Percentiles rank a stretch among this genome's conserved stretches.
Conservation (phyloP, 2,113 vertebrate species). For the Campylorhamphus procurvoides region DNA sequence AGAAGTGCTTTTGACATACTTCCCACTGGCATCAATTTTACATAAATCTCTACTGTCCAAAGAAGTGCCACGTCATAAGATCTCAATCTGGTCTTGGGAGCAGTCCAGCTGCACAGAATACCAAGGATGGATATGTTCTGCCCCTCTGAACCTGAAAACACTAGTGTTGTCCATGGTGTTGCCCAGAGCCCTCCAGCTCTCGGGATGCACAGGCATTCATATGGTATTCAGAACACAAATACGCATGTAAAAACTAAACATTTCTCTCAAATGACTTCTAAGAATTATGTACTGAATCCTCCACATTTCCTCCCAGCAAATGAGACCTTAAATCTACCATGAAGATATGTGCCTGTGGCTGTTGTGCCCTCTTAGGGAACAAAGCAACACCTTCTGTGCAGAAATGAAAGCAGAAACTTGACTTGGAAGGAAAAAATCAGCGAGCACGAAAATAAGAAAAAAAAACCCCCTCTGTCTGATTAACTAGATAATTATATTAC, state of each 20-base stretch:
- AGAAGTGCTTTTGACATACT: neutral
- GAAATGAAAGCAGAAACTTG: neutral
- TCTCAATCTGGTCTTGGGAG: neutral
- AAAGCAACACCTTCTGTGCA: neutral
- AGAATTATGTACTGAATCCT: neutral
- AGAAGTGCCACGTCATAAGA: neutral
- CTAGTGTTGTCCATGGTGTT: rapidly evolving
- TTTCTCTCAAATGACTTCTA: neutral
- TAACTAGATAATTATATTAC: constrained; percentile 4
- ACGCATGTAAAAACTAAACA: neutral
- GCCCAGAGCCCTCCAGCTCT: neutral
- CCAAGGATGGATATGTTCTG: neutral
- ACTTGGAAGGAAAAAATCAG: neutral
- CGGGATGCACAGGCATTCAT: neutral
- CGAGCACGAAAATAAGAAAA: neutral
- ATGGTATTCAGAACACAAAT: neutral
- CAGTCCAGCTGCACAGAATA: neutral
- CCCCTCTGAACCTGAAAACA: neutral
- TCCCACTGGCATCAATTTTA: neutral
- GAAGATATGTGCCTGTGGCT: neutral
- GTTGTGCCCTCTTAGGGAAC: neutral
- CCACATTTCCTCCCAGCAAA: neutral
- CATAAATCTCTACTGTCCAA: constrained; percentile 7
- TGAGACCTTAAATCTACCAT: neutral
- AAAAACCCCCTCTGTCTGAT: neutral